Evolutionary conservation across 2,113 vertebrate genomes (phyloP), one percentile per base, ranked within the genome.

Genomic region (Cepphus grylle): DNA sequence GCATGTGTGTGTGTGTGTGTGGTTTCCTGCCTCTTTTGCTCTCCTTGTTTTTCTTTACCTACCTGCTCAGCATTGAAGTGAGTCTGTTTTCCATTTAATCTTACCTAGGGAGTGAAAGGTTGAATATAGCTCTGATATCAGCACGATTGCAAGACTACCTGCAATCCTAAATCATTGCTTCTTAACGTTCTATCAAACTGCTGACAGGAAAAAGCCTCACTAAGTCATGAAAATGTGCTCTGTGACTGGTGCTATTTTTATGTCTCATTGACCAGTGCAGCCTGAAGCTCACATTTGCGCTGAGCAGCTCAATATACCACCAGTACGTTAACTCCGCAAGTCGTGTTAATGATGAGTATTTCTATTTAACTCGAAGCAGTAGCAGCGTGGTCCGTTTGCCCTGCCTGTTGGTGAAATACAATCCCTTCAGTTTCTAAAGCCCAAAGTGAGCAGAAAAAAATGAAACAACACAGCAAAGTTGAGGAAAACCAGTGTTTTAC

Each of bases 231-330:
- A 91, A 93, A 91, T 74, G 55, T 78, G 53, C 55, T 89, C 74
- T 87, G 81, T 94, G 55, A 89, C n/a, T 82, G 59, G 55, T 96
- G 61, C 82, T 95, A 90, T 90, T 95, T 94, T 95, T 95, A 91
- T 85, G 84, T 88, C 74, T 94, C 95, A 95, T 61, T 93, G 92
- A 87, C 67, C 88, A 38, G 94, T 45, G 63, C 67, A 81, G 59
- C 73, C 78, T 78, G 50, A 95, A 89, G 65, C 90, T 67, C 66
- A 38, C 87, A 42, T 23, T 84, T 70, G 82, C 11, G 59, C 0
- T 6, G 84, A 81, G 76, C 65, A 84, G 82, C 56, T 52, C 58
- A 85, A 11, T 42, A 82, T 65, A 61, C 69, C 20, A 80, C 49
- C 70, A 91, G 49, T 59, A 47, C 58, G 12, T 67, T 88, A 62